phyloP scores from a whole-genome alignment of 2,888 invertebrate genomes.

The Drosophila sordidula region DNA sequence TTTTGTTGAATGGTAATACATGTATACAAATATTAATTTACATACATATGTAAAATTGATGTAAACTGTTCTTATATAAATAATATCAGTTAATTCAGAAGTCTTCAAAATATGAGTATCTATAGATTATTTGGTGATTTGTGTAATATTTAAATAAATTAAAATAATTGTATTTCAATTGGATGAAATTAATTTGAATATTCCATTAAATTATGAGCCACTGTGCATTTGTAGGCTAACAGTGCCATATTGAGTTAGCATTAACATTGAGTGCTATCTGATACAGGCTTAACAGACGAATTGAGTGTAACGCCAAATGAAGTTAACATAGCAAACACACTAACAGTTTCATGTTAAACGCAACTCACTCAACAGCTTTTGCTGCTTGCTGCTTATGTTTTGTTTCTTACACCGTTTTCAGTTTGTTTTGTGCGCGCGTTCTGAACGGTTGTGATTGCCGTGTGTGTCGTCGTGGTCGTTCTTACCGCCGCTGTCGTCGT shows the following conservation, averaged over 20 bases:
- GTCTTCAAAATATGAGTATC: too few species aligned
- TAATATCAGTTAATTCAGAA: too few species aligned
- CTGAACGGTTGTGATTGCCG: conserved; percentile 50
- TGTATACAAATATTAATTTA: too few species aligned
- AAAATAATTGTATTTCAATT: too few species aligned
- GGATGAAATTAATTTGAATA: too few species aligned
- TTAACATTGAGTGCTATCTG: conserved; percentile 33
- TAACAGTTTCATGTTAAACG: conserved; percentile 45
- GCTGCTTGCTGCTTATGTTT: conserved; percentile 39
- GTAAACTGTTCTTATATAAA: too few species aligned
- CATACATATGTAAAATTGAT: too few species aligned
- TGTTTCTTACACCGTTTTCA: conserved; percentile 40
- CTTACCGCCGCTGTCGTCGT: conserved; percentile 39
- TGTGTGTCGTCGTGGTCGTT: conserved; percentile 31
- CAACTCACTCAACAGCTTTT: conserved; percentile 44
- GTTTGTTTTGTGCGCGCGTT: conserved; percentile 70
- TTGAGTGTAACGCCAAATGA: conserved; percentile 23
- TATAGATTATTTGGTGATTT: too few species aligned
- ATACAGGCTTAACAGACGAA: conserved; percentile 1
- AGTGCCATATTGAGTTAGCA: conserved; percentile 47
- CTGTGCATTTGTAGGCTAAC: conserved; percentile 28
- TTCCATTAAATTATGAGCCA: conserved; percentile 6
- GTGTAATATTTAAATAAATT: too few species aligned
- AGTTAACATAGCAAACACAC: conserved; percentile 29
- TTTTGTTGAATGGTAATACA: too few species aligned